phyloP scores from a whole-genome alignment of 2,113 vertebrate genomes.

The Anoura caudifer region DNA sequence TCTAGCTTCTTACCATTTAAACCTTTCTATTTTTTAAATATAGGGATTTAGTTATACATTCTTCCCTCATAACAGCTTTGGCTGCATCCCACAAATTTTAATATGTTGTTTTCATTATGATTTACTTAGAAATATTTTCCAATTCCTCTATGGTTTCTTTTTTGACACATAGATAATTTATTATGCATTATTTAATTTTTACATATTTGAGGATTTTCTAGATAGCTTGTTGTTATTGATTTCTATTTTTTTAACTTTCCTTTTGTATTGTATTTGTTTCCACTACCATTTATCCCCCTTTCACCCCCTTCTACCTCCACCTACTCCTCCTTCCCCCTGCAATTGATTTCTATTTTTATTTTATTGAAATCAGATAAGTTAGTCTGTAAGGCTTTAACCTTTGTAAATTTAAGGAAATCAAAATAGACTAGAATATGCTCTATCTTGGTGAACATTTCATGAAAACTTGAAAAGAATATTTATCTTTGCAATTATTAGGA shows the following conservation, averaged over 20 bases:
- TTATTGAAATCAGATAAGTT: neutral
- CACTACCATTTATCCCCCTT: too few species aligned
- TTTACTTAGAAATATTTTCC: neutral
- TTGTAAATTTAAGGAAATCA: neutral
- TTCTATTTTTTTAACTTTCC: neutral
- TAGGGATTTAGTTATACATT: neutral
- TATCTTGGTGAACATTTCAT: neutral
- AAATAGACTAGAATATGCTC: neutral
- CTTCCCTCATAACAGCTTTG: neutral
- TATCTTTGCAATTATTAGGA: neutral
- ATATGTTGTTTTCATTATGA: neutral
- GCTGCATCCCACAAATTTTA: neutral
- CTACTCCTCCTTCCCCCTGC: too few species aligned
- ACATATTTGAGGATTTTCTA: constrained; percentile 30
- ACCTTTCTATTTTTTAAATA: neutral
- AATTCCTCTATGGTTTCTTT: constrained; percentile 3
- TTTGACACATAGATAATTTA: neutral
- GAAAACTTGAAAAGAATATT: neutral
- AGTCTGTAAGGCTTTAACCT: neutral
- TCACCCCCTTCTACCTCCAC: too few species aligned
- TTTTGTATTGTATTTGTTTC: too few species aligned
- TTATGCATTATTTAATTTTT: neutral
- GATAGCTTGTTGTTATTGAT: neutral
- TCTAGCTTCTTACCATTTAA: neutral
- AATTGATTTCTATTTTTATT: neutral